A percentile compares a stretch with the other conserved stretches of the same genome.
phyloP scores from a whole-genome alignment of 2,888 invertebrate genomes.

The Orgyia antiqua region DNA sequence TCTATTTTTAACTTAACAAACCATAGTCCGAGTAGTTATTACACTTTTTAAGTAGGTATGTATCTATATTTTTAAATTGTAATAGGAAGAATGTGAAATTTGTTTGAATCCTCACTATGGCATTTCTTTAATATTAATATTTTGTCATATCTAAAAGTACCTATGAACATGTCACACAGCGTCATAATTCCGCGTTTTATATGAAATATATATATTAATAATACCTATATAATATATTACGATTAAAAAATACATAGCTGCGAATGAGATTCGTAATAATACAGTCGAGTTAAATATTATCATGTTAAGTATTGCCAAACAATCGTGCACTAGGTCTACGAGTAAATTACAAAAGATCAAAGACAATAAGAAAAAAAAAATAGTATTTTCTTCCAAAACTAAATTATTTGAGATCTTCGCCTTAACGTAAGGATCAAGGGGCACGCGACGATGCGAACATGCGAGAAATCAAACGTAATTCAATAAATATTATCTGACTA shows the following conservation, averaged over 20 bases:
- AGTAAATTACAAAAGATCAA: slow-evolving; percentile 45
- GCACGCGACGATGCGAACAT: slow-evolving; percentile 23
- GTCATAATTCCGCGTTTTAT: slow-evolving; percentile 22
- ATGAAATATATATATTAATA: slow-evolving; percentile 24
- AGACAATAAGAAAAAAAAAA: slow-evolving; percentile 37
- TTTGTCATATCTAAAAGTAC: too few relatives aligned
- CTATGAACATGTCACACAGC: slow-evolving; percentile 39
- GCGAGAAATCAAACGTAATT: slow-evolving; percentile 14
- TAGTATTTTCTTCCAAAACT: slow-evolving; percentile 45
- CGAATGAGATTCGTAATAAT: slow-evolving; percentile 47
- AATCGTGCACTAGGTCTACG: slow-evolving; percentile 65
- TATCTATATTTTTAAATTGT: too few relatives aligned
- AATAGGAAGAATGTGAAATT: too few relatives aligned
- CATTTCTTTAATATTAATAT: too few relatives aligned
- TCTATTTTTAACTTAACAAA: too few relatives aligned
- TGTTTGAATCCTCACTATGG: too few relatives aligned
- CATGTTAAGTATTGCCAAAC: slow-evolving; percentile 51
- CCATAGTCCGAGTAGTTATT: too few relatives aligned
- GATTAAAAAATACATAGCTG: slow-evolving; percentile 44
- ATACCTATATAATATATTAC: slow-evolving; percentile 22
- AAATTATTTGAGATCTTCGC: slow-evolving; percentile 73
- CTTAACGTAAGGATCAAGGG: slow-evolving; percentile 44
- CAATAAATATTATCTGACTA: slow-evolving; percentile 10
- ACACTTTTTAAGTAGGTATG: too few relatives aligned
- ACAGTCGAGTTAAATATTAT: slow-evolving; percentile 36